Percentiles rank a stretch among this genome's conserved stretches.
Evolutionary conservation across 1,140 invertebrate genomes (phyloP).

Genomic region (Drosophila santomea): DNA sequence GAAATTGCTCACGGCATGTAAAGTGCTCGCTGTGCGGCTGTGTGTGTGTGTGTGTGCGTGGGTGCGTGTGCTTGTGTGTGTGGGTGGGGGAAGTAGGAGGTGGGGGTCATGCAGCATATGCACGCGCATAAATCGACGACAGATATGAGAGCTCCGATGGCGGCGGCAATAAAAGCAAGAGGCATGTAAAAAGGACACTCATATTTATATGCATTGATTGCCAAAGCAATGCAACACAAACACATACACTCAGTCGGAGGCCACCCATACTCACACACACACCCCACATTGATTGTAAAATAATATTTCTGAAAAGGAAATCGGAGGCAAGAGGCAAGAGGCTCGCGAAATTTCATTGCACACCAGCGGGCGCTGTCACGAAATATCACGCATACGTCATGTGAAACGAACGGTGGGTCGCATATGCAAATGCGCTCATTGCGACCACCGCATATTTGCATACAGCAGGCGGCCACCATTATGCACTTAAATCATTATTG

Average conservation of each 20-base stretch:
- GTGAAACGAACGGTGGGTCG: slow-evolving; percentile 9
- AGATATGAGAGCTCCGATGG: slow-evolving; percentile 56
- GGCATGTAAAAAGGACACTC: slow-evolving; percentile 80
- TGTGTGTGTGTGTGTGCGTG: neutral
- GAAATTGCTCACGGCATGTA: slow-evolving; percentile 79
- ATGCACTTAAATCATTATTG: slow-evolving; percentile 40
- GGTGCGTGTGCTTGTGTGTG: neutral
- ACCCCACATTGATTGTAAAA: slow-evolving; percentile 72
- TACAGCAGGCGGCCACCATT: slow-evolving; percentile 23
- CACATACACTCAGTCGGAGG: slow-evolving; percentile 18
- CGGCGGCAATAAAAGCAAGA: slow-evolving; percentile 72
- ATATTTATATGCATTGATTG: slow-evolving; percentile 82
- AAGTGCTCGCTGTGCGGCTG: slow-evolving; percentile 51
- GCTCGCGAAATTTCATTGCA: slow-evolving; percentile 49
- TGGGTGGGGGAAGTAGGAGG: neutral
- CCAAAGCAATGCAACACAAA: slow-evolving; percentile 75
- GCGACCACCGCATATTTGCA: slow-evolving; percentile 38
- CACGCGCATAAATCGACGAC: slow-evolving; percentile 79
- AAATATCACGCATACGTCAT: slow-evolving; percentile 64
- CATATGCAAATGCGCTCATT: slow-evolving; percentile 44
- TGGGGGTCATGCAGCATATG: slow-evolving; percentile 60
- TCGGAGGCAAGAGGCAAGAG: neutral
- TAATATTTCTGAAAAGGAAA: slow-evolving; percentile 67
- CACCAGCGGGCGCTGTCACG: slow-evolving; percentile 41
- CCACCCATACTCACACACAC: neutral